Conservation (phyloP, 1,140 invertebrate genomes). For the Diorhabda carinulata region DNA sequence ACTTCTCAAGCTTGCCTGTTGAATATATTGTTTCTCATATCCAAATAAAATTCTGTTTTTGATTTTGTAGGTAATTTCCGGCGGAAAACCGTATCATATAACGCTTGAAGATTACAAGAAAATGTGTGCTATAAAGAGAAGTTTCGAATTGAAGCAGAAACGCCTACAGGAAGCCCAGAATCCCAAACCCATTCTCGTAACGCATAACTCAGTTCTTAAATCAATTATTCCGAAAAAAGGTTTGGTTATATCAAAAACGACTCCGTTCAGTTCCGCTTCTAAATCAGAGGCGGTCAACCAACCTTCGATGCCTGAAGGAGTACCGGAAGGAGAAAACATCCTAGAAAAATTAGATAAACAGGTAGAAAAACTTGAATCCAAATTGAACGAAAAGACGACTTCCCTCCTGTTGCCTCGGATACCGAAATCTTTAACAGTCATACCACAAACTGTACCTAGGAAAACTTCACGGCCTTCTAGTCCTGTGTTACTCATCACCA, state of each 20-base stretch:
- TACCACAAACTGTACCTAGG: slow-evolving; percentile 59
- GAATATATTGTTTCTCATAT: too few species aligned
- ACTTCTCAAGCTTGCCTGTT: too few species aligned
- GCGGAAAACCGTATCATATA: slow-evolving; percentile 63
- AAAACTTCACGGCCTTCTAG: slow-evolving; percentile 38
- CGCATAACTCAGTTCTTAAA: slow-evolving; percentile 39
- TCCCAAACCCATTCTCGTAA: slow-evolving; percentile 22
- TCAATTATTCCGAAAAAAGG: slow-evolving; percentile 33
- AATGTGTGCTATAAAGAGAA: slow-evolving; percentile 62
- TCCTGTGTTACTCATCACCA: slow-evolving; percentile 38
- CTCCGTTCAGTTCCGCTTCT: slow-evolving; percentile 13
- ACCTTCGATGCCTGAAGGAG: slow-evolving; percentile 30
- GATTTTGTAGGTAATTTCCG: slow-evolving; percentile 56
- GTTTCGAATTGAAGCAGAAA: slow-evolving; percentile 56
- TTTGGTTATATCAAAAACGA: slow-evolving; percentile 35
- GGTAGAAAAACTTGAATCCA: slow-evolving; percentile 40
- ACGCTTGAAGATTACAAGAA: slow-evolving; percentile 66
- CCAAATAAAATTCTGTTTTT: not conserved
- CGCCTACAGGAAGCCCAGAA: slow-evolving; percentile 42
- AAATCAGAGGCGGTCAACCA: slow-evolving; percentile 19
- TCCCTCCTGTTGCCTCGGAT: slow-evolving; percentile 61
- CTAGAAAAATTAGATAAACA: slow-evolving; percentile 41
- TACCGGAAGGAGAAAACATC: slow-evolving; percentile 30
- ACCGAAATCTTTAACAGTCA: slow-evolving; percentile 70
- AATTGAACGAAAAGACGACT: slow-evolving; percentile 25